Conservation (phyloP, 2,797 vertebrate genomes). For the Thalassophryne amazonica region DNA sequence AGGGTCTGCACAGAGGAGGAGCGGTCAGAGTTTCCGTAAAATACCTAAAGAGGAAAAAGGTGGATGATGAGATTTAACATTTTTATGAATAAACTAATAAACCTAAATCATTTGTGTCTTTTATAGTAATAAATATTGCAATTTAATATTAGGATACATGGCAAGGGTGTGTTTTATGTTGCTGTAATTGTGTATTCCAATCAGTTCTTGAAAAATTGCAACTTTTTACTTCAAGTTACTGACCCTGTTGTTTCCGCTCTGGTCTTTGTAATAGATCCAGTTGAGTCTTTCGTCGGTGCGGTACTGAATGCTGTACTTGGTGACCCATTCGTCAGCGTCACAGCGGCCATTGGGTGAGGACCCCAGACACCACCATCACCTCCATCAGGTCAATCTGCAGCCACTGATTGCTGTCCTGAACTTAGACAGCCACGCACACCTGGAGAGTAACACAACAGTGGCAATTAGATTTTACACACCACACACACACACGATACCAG, state of each 20-base stretch:
- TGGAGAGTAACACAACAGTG: slow-evolving; percentile 45
- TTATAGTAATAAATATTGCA: no score
- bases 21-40: slow-evolving; percentile 96
- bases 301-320: slow-evolving; percentile 95
- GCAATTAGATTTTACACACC: background rate
- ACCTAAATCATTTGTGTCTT: no score
- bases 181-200: no score
- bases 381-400: slow-evolving; percentile 92
- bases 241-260: slow-evolving; percentile 96
- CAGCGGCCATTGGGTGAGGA: slow-evolving; percentile 96
- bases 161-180: no score
- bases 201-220: no score
- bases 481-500: background rate
- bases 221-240: no score
- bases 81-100: no score
- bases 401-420: slow-evolving; percentile 97
- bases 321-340: slow-evolving; percentile 96
- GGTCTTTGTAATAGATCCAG: slow-evolving; percentile 99
- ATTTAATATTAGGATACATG: no score
- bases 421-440: slow-evolving; percentile 97
- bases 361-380: slow-evolving; percentile 90
- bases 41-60: slow-evolving; percentile 81
- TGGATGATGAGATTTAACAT: background rate
- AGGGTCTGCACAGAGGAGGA: slow-evolving; percentile 95
- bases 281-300: slow-evolving; percentile 86